These are phyloP conservation scores for Agonum fuliginosum DNA, from an alignment of 2,888 invertebrate genomes.

Conservation along the genomic window DNA sequence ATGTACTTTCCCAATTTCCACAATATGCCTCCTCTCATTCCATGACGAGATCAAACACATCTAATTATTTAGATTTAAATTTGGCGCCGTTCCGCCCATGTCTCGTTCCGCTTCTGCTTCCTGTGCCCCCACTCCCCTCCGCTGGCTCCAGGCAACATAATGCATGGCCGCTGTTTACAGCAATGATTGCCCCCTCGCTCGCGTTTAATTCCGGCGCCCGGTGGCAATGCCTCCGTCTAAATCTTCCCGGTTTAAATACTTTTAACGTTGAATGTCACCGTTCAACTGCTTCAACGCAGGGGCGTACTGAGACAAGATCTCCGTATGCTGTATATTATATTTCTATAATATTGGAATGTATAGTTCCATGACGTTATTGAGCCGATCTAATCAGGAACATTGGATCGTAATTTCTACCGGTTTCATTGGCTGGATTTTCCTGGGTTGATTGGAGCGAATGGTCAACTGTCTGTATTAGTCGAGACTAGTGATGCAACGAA, in stretches of 20 bases:
- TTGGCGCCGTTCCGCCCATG: constrained; percentile 36
- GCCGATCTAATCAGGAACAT: no score
- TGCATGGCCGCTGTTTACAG: constrained; percentile 55
- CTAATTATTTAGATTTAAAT: constrained; percentile 44
- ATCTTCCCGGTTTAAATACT: constrained; percentile 45
- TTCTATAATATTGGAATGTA: no score
- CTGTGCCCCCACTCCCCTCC: neutral
- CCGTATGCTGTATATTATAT: no score
- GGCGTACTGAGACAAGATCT: no score
- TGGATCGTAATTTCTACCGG: no score
- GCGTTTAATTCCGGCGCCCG: constrained; percentile 19
- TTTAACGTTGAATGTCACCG: constrained; percentile 41
- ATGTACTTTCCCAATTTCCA: neutral
- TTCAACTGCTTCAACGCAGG: no score
- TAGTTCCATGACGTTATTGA: no score
- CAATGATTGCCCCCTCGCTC: constrained; percentile 49
- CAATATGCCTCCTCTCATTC: neutral
- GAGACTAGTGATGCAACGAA: no score
- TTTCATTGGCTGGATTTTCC: no score
- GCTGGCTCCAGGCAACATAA: constrained; percentile 33
- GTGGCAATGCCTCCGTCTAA: constrained; percentile 18
- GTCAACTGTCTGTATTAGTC: no score
- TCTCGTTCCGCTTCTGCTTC: constrained; percentile 33
- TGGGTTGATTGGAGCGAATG: no score
- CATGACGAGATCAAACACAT: constrained; percentile 24